Base-by-base conservation (phyloP, 2,113 vertebrate genomes). In the Xiphias gladius region DNA sequence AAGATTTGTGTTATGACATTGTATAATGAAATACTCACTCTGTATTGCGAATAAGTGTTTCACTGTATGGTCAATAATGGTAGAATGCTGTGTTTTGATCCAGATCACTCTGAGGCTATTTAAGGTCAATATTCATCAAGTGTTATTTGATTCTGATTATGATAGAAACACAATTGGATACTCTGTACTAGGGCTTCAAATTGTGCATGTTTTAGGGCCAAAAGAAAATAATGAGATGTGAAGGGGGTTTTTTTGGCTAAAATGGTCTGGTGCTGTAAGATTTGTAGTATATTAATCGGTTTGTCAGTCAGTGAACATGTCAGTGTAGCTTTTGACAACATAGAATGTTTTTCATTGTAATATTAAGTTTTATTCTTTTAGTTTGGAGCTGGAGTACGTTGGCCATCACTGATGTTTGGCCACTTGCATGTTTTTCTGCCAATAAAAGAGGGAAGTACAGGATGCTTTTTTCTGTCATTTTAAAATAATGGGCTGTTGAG, bases 401-500 rank as follows among this genome's bases (percentile, higher is more conserved):
- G 70, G 48, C 50, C 22, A 10, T 39, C 20, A 35, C 8, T 37
- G 28, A 65, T 0, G 11, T 62, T 55, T 59, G 32, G 24, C 30
- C 1, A 24, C 28, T 35, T 62, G 76, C 79, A 76, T 91, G 68
- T 62, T 79, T 80, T 61, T 65, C 16, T 78, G 48, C 19, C n/a
- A 55, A 59, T 52, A 26, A 50, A 16, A 67, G 41, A 57, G n/a
- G n/a, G n/a, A 62, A 63, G 24, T 61, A n/a, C 7, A 70, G 48
- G 22, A 35, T 43, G 32, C 11, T 61, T 39, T 55, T 57, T 19
- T 28, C 8, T 70, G 0, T 46, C 3, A 58, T 76, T 82, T 66
- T 35, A 64, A 10, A 54, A 12, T 76, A 63, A 73, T 62, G 48
- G 2, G 5, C 41, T 35, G 32, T 28, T n/a, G n/a, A 73, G 8